Evolutionary conservation across 30 jellyfish, hydroid and myxozoan species (phyloP).

Genomic region (Sanderia malayensis): DNA sequence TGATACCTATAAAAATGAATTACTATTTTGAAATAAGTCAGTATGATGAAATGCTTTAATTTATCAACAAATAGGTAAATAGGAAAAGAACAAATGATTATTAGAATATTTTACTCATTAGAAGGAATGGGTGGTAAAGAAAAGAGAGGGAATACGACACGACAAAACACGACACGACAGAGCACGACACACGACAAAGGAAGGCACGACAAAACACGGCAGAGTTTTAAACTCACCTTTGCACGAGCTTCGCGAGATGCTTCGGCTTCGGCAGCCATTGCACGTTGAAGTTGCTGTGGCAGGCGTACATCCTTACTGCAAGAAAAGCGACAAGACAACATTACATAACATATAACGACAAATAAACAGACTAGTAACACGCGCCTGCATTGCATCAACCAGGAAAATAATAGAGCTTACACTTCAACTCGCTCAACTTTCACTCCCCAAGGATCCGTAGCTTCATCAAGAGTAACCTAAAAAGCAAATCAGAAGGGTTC

Average conservation of each 20-base stretch:
- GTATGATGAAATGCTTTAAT: no score
- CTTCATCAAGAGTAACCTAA: conserved; percentile 78
- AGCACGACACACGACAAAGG: no score
- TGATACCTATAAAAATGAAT: no score
- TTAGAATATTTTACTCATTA: no score
- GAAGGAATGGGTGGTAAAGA: no score
- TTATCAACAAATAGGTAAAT: no score
- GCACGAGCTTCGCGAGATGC: conserved; percentile 98
- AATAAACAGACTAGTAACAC: background rate
- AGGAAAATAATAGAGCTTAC: conserved; percentile 32
- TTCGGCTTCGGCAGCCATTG: conserved; percentile 99
- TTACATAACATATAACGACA: background rate
- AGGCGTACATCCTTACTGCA: conserved; percentile 85
- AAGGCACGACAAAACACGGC: no score
- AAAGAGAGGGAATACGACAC: no score
- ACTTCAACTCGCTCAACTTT: conserved; percentile 96
- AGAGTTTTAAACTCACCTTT: conserved; percentile 82
- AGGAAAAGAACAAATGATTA: no score
- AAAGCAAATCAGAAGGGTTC: background rate
- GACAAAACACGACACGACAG: no score
- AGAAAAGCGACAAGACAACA: background rate
- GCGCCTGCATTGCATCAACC: background rate
- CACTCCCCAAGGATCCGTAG: conserved; percentile 98
- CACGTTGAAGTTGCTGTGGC: conserved; percentile 96
- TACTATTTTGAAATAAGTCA: no score